Evolutionary conservation across 53 echinoderm and acorn worm species (phyloP), one percentile per base, ranked within the genome.

Genomic region (Patiria pectinifera): DNA sequence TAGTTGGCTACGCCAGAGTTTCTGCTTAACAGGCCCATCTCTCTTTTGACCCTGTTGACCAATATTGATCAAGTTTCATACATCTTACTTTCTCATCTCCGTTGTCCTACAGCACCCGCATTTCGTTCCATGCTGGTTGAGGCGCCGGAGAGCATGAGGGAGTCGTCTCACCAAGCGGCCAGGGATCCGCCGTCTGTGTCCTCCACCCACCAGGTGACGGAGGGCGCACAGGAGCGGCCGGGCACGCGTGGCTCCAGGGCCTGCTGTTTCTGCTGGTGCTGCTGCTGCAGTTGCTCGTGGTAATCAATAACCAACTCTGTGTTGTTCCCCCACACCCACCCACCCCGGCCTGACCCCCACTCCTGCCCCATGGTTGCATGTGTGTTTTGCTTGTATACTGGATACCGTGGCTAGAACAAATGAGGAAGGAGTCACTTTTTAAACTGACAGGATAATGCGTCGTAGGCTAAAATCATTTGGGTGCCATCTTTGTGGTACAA

Each of bases 241-340:
- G 81, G 80, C 80, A 83, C 87, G 9, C 77, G 80, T 49, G 96
- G 95, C 45, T 97, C 99, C 48, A 93, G 91, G 86, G 99, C 99
- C 53, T 99, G 99, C 93, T 99, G 99, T 46, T 99, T 99, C 93
- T 99, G 99, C 92, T 99, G 97, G 99, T 99, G 99, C 82, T 99
- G 99, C 85, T 99, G 99, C 94, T 98, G 97, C 91, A 95, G 96
- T 62, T 98, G 99, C 93, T 94, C 96, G 83, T 98, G 98, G 98
- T 96, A 86, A 86, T 87, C 77, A 71, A 53, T 23, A 19, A 83
- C 9, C 74, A 74, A 74, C 4, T n/a, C 53, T 53, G 53, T 53
- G 53, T 53, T 8, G 53, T 53, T 53, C 53, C 53, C 8, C 53
- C 53, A 5, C 53, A 5, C 5, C 53, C 53, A 53, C 53, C 53